Evolutionary conservation across 2,113 vertebrate genomes (phyloP).

Genomic region (Typhlomys cinereus): DNA sequence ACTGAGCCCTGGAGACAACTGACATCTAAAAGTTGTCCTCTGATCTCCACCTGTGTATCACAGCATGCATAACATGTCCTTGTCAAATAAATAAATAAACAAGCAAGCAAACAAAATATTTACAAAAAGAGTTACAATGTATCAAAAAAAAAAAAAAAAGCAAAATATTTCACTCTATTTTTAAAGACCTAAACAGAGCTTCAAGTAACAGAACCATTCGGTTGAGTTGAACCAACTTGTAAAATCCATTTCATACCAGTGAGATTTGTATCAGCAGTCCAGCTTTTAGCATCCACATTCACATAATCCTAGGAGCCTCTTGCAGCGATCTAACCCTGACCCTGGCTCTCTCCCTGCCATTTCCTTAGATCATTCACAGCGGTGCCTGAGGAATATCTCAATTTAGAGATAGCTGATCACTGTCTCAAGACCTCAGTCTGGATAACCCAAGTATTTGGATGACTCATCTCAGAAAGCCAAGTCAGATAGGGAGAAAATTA

Average conservation of each 20-base stretch:
- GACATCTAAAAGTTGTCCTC: no score
- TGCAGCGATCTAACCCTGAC: not conserved
- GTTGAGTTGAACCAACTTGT: not conserved
- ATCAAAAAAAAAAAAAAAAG: not conserved
- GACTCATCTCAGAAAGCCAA: slow-evolving; percentile 13
- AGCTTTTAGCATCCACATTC: not conserved
- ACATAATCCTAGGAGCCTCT: not conserved
- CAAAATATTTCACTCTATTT: not conserved
- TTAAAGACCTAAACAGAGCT: slow-evolving; percentile 36
- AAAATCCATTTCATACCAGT: not conserved
- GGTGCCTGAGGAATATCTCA: not conserved
- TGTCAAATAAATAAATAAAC: no score
- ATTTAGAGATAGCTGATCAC: not conserved
- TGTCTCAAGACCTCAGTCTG: not conserved
- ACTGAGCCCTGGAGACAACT: no score
- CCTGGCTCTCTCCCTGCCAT: not conserved
- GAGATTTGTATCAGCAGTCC: not conserved
- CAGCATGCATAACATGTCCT: no score
- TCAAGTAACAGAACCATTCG: not conserved
- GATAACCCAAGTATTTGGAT: not conserved
- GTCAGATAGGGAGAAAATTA: not conserved
- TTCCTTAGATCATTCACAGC: not conserved
- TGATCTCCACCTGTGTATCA: no score
- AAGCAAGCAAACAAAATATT: no score
- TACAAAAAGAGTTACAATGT: not conserved